Conservation (phyloP, 2,797 vertebrate genomes). For the Molossus molossus region DNA sequence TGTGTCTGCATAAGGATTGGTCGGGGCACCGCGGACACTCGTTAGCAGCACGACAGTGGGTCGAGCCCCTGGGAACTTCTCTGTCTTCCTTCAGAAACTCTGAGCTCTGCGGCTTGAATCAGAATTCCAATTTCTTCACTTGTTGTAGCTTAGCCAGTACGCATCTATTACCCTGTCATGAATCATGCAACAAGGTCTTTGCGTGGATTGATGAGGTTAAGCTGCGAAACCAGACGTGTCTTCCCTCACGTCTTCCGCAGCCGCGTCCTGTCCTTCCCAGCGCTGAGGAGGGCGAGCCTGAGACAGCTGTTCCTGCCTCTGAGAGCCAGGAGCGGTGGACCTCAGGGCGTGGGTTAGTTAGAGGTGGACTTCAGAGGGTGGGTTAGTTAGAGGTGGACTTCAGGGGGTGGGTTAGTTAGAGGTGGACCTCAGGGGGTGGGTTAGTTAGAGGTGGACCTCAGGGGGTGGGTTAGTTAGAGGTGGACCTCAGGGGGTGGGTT, state of each 20-base stretch:
- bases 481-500: too few species aligned
- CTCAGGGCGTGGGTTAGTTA: too few species aligned
- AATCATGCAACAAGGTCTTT: not conserved
- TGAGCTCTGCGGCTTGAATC: not conserved
- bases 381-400: too few species aligned
- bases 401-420: too few species aligned
- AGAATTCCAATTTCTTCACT: slow-evolving; percentile 5
- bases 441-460: too few species aligned
- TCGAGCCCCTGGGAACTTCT: not conserved
- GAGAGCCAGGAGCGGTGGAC: fast-evolving
- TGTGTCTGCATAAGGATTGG: not conserved
- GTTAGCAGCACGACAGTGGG: not conserved
- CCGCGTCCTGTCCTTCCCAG: not conserved
- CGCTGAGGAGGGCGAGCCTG: not conserved
- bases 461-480: too few species aligned
- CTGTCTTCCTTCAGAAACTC: not conserved
- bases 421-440: too few species aligned
- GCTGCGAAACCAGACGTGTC: not conserved
- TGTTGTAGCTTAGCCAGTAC: not conserved
- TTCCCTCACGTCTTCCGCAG: not conserved
- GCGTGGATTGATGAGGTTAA: slow-evolving; percentile 11
- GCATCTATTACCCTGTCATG: not conserved
- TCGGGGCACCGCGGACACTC: not conserved
- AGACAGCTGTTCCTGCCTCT: not conserved
- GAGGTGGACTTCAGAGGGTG: too few species aligned